phyloP scores from a whole-genome alignment of 2,113 vertebrate species.

The Serinus canaria region DNA sequence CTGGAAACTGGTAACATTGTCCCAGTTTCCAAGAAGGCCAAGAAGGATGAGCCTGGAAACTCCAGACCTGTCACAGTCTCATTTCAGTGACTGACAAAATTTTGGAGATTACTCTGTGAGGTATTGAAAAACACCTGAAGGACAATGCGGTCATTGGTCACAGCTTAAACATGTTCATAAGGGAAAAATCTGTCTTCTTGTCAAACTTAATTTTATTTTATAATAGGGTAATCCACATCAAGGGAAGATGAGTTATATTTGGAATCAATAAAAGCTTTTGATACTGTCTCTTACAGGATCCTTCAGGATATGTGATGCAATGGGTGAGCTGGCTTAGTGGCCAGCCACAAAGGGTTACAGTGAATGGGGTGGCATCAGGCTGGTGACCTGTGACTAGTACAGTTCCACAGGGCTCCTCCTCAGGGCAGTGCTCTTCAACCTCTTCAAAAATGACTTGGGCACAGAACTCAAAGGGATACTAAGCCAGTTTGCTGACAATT shows the following conservation, averaged over 20 bases:
- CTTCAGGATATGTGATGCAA: rapidly evolving
- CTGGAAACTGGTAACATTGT: not conserved
- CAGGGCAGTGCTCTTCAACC: not conserved
- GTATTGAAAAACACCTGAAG: not conserved
- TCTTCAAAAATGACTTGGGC: not conserved
- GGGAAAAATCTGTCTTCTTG: not conserved
- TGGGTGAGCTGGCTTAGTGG: not conserved
- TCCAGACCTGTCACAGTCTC: not conserved
- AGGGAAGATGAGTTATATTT: not conserved
- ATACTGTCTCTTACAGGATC: not conserved
- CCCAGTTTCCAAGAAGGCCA: not conserved
- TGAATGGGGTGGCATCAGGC: not conserved
- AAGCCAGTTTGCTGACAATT: not conserved
- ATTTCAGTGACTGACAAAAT: not conserved
- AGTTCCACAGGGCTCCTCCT: not conserved
- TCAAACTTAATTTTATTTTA: not conserved
- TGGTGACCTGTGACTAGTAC: not conserved
- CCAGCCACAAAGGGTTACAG: not conserved
- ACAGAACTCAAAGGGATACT: not conserved
- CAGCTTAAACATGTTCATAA: not conserved
- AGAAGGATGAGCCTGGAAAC: not conserved
- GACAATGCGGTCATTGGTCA: not conserved
- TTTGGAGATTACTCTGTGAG: not conserved
- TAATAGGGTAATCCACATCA: not conserved
- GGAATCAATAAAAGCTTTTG: not conserved